Percentiles rank a stretch among this genome's conserved stretches.
Conservation (phyloP, 2,113 vertebrate genomes). For the Pollachius pollachius region DNA sequence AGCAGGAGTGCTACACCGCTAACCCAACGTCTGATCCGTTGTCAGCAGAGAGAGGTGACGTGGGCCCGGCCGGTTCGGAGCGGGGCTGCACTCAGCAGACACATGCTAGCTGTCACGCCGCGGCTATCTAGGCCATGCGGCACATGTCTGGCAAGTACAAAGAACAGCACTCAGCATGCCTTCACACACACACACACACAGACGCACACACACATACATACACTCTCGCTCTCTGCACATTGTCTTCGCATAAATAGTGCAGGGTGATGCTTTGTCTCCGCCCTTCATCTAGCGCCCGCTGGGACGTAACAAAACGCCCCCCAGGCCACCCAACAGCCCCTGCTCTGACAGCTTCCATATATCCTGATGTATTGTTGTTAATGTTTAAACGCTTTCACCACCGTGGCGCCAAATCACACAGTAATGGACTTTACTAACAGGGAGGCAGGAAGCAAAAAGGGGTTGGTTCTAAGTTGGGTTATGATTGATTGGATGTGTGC, state of each 20-base stretch:
- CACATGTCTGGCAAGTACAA: slow-evolving; percentile 64
- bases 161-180: slow-evolving; percentile 64
- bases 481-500: slow-evolving; percentile 36
- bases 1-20: too few species aligned
- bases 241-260: slow-evolving; percentile 71
- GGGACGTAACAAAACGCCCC: slow-evolving; percentile 57
- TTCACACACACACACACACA: background rate
- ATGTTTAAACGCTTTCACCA: slow-evolving; percentile 71
- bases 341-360: slow-evolving; percentile 61
- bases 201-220: too few species aligned
- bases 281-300: slow-evolving; percentile 57
- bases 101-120: slow-evolving; percentile 59
- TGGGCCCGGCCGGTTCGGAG: slow-evolving; percentile 38
- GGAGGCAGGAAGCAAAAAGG: slow-evolving; percentile 9
- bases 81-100: slow-evolving; percentile 43
- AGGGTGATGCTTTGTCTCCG: slow-evolving; percentile 67
- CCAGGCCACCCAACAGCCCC: slow-evolving; percentile 6
- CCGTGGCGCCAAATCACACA: slow-evolving; percentile 47
- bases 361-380: slow-evolving; percentile 67
- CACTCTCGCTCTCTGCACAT: slow-evolving; percentile 46
- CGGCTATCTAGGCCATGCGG: slow-evolving; percentile 58
- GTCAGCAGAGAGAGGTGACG: slow-evolving; percentile 25
- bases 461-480: slow-evolving; percentile 23
- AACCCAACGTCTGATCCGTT: too few species aligned
- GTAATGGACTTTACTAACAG: slow-evolving; percentile 57